phyloP scores from a whole-genome alignment of 1,140 invertebrate genomes.

The Dendroctonus ponderosae region DNA sequence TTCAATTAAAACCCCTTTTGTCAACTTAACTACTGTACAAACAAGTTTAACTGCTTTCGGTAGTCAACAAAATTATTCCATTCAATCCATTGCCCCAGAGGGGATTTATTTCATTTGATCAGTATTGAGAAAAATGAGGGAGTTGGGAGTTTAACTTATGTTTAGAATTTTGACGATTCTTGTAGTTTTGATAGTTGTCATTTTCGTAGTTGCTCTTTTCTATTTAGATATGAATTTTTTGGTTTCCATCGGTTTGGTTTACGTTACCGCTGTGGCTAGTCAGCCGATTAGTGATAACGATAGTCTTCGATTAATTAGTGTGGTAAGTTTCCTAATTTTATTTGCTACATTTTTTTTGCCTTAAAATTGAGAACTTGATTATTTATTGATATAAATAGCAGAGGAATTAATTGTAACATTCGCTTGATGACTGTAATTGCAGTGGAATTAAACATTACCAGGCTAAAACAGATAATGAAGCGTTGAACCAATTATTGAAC shows the following conservation, averaged over 20 bases:
- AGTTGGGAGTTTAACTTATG: slow-evolving; percentile 8
- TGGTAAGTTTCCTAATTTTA: slow-evolving; percentile 7
- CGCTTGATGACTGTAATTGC: too few species aligned
- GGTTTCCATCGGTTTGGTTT: slow-evolving; percentile 9
- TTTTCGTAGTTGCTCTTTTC: neutral
- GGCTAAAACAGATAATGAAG: too few species aligned
- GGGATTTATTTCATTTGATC: neutral
- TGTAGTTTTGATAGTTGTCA: slow-evolving; percentile 12
- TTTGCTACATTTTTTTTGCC: neutral
- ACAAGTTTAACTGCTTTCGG: neutral
- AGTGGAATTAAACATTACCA: too few species aligned
- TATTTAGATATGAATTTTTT: slow-evolving; percentile 21
- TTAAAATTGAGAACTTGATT: neutral
- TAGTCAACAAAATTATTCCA: slow-evolving; percentile 4
- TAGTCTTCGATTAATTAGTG: slow-evolving; percentile 19
- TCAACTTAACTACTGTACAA: slow-evolving; percentile 8
- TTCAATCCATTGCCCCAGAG: neutral
- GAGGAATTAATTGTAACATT: too few species aligned
- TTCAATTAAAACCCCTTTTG: slow-evolving; percentile 15
- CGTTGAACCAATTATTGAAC: too few species aligned
- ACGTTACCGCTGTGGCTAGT: slow-evolving; percentile 1
- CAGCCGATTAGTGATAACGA: slow-evolving; percentile 17
- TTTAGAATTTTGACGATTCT: neutral
- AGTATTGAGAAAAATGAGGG: slow-evolving; percentile 11
- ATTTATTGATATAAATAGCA: too few species aligned